These are phyloP conservation scores for Orgyia antiqua DNA, from an alignment of 2,888 invertebrate genomes.

Conservation along the genomic window DNA sequence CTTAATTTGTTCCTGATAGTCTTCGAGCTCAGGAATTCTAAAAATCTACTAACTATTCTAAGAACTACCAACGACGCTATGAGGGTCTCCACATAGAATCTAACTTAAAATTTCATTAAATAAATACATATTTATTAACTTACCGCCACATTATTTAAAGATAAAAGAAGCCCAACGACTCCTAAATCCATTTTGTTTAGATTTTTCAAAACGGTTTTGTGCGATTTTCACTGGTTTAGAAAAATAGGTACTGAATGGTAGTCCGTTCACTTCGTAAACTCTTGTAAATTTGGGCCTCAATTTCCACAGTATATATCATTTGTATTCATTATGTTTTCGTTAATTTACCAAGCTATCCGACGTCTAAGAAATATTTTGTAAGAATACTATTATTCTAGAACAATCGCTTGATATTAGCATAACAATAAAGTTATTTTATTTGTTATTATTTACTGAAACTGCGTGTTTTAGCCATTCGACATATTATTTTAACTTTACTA, in stretches of 20 bases:
- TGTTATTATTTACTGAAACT: constrained; percentile 10
- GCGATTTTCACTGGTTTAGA: not conserved
- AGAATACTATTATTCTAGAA: constrained; percentile 36
- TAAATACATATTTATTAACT: no score
- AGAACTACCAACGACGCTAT: no score
- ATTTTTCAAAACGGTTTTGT: constrained; percentile 6
- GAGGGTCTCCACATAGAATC: no score
- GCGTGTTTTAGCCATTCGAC: constrained; percentile 2
- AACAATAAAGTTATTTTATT: constrained; percentile 21
- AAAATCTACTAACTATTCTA: no score
- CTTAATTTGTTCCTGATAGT: no score
- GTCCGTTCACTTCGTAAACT: constrained; percentile 15
- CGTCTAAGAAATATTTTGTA: constrained; percentile 32
- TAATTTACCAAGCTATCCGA: constrained; percentile 29
- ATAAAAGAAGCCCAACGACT: constrained; percentile 33
- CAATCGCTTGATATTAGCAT: constrained; percentile 32
- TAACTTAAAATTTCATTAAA: no score
- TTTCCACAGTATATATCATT: constrained; percentile 42
- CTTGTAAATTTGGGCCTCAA: constrained; percentile 16
- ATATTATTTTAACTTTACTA: no score
- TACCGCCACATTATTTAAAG: constrained; percentile 40
- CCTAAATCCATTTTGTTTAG: constrained; percentile 29
- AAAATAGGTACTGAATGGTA: constrained; percentile 19
- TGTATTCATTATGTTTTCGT: constrained; percentile 36
- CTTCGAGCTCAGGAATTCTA: no score